These are phyloP conservation scores for Trematocara caparti DNA, from an alignment of 2,797 vertebrate species.

Conservation along the genomic window DNA sequence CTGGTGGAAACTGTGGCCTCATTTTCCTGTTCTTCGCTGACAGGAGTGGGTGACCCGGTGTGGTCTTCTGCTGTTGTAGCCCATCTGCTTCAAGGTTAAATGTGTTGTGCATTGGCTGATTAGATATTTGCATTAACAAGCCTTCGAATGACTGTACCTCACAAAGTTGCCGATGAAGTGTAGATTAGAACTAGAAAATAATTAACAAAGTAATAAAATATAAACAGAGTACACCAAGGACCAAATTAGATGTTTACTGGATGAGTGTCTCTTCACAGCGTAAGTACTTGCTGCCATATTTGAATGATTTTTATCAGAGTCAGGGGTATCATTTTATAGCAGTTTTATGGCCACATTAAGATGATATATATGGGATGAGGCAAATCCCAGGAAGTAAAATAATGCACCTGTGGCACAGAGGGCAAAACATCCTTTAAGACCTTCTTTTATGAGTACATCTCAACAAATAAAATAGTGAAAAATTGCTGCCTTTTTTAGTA, in stretches of 20 bases:
- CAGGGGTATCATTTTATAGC: constrained; percentile 16
- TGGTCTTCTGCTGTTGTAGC: background rate
- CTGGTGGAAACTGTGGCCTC: background rate
- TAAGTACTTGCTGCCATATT: constrained; percentile 5
- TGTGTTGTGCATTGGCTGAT: background rate
- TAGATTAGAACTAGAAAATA: background rate
- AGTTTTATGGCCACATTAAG: constrained; percentile 31
- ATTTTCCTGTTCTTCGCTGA: background rate
- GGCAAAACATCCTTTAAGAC: constrained; percentile 17
- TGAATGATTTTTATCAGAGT: constrained; percentile 30
- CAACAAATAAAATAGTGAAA: constrained; percentile 16
- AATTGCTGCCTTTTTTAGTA: background rate
- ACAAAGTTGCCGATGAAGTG: background rate
- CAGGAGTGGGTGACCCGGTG: background rate
- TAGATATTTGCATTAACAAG: background rate
- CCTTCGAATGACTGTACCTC: background rate
- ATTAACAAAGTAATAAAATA: background rate
- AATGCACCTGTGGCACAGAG: background rate
- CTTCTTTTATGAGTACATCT: constrained; percentile 40
- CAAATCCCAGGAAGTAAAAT: constrained; percentile 14
- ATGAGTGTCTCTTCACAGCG: background rate
- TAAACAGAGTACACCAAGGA: background rate
- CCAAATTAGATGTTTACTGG: background rate
- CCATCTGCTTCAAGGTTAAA: background rate
- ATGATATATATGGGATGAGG: constrained; percentile 16